Percentiles rank a stretch among this genome's conserved stretches.
Conservation (phyloP, 2,113 vertebrate species). For the Chlorocebus sabaeus region DNA sequence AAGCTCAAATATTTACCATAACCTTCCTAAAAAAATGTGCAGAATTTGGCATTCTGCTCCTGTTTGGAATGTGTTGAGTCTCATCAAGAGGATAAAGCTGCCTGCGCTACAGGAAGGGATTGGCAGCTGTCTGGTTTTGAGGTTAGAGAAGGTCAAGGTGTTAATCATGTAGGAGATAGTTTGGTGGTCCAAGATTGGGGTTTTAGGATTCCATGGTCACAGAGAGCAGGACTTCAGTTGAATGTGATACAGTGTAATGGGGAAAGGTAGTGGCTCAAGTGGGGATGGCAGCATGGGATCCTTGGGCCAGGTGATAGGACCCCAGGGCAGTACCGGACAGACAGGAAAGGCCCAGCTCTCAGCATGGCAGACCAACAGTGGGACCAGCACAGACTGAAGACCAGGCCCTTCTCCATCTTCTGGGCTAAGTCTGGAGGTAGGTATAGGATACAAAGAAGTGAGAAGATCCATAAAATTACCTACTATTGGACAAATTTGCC, state of each 20-base stretch:
- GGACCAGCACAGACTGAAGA: not conserved
- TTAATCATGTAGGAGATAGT: not conserved
- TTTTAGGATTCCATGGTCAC: not conserved
- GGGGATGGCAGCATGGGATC: not conserved
- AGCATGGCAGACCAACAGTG: not conserved
- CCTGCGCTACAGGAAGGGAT: not conserved
- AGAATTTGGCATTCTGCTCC: not conserved
- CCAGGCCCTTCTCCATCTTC: not conserved
- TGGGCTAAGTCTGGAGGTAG: not conserved
- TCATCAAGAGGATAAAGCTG: not conserved
- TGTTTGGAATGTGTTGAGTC: not conserved
- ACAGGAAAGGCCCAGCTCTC: not conserved
- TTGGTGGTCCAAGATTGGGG: not conserved
- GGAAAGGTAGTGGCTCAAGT: not conserved
- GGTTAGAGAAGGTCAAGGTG: not conserved
- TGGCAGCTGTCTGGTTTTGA: not conserved
- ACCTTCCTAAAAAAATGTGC: not conserved
- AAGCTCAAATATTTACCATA: not conserved
- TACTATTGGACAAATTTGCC: not conserved
- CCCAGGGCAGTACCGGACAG: not conserved
- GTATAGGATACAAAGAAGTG: not conserved
- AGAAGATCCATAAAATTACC: not conserved
- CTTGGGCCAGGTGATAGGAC: not conserved
- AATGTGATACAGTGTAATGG: not conserved
- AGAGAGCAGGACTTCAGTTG: not conserved